These are phyloP conservation scores for Pseudomugil gertrudae DNA, from an alignment of 2,797 vertebrate genomes.

Conservation along the genomic window DNA sequence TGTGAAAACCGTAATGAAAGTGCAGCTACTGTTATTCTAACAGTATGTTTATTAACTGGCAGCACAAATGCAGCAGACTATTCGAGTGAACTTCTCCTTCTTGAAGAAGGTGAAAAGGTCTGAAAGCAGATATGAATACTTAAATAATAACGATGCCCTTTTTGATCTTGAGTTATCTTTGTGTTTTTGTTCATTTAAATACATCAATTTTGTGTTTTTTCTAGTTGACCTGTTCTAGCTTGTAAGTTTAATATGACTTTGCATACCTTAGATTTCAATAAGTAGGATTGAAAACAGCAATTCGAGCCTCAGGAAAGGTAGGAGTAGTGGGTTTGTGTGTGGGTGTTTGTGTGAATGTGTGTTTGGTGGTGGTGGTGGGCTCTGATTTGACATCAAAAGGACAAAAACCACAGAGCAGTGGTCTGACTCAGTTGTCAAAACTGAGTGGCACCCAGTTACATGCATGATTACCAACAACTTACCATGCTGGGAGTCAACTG, in stretches of 20 bases:
- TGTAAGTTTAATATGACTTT: no score
- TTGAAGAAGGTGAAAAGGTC: slow-evolving; percentile 64
- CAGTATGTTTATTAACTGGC: slow-evolving; percentile 74
- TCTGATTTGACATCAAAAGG: slow-evolving; percentile 69
- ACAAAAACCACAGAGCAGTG: slow-evolving; percentile 64
- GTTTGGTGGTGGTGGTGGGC: slow-evolving; percentile 49
- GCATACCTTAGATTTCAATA: no score
- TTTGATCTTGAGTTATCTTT: slow-evolving; percentile 51
- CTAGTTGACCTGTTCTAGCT: not conserved
- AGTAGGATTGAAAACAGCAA: no score
- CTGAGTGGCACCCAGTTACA: slow-evolving; percentile 82
- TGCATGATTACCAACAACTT: slow-evolving; percentile 84
- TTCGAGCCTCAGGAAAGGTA: no score
- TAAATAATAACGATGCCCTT: slow-evolving; percentile 79
- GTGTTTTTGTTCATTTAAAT: slow-evolving; percentile 31
- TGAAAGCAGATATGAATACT: slow-evolving; percentile 72
- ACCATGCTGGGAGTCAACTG: slow-evolving; percentile 72
- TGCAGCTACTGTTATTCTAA: not conserved
- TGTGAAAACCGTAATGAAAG: no score
- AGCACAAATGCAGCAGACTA: slow-evolving; percentile 72
- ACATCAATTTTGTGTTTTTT: no score
- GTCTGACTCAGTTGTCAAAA: slow-evolving; percentile 81
- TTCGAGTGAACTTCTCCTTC: slow-evolving; percentile 66
- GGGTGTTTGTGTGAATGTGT: no score
- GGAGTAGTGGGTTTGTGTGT: no score